Evolutionary conservation across 2,797 vertebrate species (phyloP), one percentile per base, ranked within the genome.

Genomic region (Gobionotothen gibberifrons): DNA sequence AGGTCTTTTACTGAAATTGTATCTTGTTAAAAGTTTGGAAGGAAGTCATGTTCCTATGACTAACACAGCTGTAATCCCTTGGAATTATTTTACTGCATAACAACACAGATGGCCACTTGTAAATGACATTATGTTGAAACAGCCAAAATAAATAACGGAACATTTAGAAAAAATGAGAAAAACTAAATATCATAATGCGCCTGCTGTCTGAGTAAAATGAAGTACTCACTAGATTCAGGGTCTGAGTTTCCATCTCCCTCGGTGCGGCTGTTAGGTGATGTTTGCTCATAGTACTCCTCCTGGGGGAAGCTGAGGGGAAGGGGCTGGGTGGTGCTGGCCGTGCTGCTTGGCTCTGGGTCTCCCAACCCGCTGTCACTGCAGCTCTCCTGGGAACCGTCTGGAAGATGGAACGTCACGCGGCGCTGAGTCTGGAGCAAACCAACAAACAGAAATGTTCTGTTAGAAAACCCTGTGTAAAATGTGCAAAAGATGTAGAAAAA

Each of bases 231-330:
- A 84, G 97, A 98, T 93, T 99, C 98, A 0, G 97, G 98, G 93
- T 99, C 98, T 3, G 98, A 99, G 93, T 99, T 99, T 62, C 98
- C 97, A 0, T 99, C 98, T 72, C 97, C 98, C 89, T 99, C 98
- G 0, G 97, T 99, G 85, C 97, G 96, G 92, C 96, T 99, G 94
- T 95, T 98, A 39, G 96, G 96, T 1, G 97, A 96, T 2, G 95
- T 95, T 84, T 97, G 97, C 85, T 99, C 96, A 8, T 96, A 98
- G 93, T 97, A 98, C 69, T 97, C 96, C 48, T 98, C 97, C 90
- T 96, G 97, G 52, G 94, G 93, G 90, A 97, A 98, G 91, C 95
- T 96, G 14, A 97, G 93, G 70, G 97, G 95, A 76, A 98, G 94
- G n/a, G 96, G 92, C 76, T 97, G 96, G 14, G 95, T 93, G 14